These are phyloP conservation scores for Drosophila repletoides DNA, from an alignment of 1,140 invertebrate genomes.

Conservation along the genomic window DNA sequence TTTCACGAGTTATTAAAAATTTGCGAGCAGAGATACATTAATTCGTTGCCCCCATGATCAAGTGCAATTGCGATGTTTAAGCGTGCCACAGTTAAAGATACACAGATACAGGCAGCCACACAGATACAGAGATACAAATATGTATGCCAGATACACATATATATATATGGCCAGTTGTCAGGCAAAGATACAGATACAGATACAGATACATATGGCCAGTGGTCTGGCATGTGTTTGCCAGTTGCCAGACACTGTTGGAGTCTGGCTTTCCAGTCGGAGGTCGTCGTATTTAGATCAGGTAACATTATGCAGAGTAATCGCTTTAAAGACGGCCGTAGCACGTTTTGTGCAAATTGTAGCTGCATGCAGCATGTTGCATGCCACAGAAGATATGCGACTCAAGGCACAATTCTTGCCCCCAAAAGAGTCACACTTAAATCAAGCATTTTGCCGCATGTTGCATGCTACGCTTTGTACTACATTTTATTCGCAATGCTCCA, in stretches of 20 bases:
- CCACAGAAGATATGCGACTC: constrained; percentile 26
- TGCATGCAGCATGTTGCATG: constrained; percentile 18
- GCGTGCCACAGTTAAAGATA: constrained; percentile 22
- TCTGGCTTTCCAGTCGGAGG: constrained; percentile 5
- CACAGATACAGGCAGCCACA: too few relatives aligned
- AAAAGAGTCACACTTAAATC: constrained; percentile 14
- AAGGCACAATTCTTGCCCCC: constrained; percentile 5
- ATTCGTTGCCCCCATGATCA: constrained; percentile 39
- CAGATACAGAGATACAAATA: constrained; percentile 6
- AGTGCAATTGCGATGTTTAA: constrained; percentile 51
- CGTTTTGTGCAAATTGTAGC: constrained; percentile 63
- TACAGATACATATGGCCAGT: constrained; percentile 13
- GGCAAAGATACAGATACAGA: constrained; percentile 1
- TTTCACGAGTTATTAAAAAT: constrained; percentile 73
- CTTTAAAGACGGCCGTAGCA: constrained; percentile 48
- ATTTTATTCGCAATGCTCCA: constrained; percentile 28
- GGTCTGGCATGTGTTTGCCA: constrained; percentile 30
- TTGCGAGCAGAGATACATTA: constrained; percentile 16
- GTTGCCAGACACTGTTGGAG: background rate
- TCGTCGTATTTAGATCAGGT: constrained; percentile 56
- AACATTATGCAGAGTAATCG: constrained; percentile 60
- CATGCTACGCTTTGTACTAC: constrained; percentile 35
- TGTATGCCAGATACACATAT: constrained; percentile 8
- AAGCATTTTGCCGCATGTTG: constrained; percentile 21
- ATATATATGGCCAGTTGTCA: constrained; percentile 7